Evolutionary conservation across 1,140 invertebrate species (phyloP).

Genomic region (Pinna nobilis): DNA sequence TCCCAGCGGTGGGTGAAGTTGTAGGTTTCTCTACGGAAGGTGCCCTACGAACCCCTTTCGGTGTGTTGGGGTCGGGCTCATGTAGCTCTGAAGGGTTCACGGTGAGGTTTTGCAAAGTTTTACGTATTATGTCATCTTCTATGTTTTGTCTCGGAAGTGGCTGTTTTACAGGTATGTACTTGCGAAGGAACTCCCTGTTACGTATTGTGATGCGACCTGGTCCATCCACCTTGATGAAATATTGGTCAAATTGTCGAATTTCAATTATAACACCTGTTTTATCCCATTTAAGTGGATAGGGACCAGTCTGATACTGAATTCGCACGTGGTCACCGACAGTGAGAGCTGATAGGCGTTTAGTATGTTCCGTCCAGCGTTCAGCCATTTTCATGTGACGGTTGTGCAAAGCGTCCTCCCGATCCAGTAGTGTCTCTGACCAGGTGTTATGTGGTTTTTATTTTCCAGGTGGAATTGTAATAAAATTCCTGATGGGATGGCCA

Average conservation of each 20-base stretch:
- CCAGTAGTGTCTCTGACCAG: conserved; percentile 27
- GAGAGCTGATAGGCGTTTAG: too few relatives aligned
- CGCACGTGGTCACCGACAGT: too few relatives aligned
- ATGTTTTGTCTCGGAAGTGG: background rate
- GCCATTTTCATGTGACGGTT: too few relatives aligned
- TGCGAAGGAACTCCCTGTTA: conserved; percentile 48
- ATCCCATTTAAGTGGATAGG: too few relatives aligned
- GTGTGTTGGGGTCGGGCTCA: too few relatives aligned
- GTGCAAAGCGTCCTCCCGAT: background rate
- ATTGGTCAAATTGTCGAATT: conserved; percentile 52
- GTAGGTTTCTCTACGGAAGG: too few relatives aligned
- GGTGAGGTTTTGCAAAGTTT: too few relatives aligned
- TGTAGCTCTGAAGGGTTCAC: too few relatives aligned
- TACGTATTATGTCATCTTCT: background rate
- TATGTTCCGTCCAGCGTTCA: too few relatives aligned
- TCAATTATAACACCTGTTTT: conserved; percentile 42
- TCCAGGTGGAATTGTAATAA: conserved; percentile 40
- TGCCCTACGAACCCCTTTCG: too few relatives aligned
- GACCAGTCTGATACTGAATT: too few relatives aligned
- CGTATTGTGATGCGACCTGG: conserved; percentile 33
- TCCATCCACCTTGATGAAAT: conserved; percentile 40
- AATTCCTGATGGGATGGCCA: conserved; percentile 43
- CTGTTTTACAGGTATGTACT: conserved; percentile 36
- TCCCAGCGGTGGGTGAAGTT: too few relatives aligned
- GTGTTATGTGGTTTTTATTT: conserved; percentile 40